Conservation (phyloP, 2,797 vertebrate genomes). For the Serranus cabrilla region DNA sequence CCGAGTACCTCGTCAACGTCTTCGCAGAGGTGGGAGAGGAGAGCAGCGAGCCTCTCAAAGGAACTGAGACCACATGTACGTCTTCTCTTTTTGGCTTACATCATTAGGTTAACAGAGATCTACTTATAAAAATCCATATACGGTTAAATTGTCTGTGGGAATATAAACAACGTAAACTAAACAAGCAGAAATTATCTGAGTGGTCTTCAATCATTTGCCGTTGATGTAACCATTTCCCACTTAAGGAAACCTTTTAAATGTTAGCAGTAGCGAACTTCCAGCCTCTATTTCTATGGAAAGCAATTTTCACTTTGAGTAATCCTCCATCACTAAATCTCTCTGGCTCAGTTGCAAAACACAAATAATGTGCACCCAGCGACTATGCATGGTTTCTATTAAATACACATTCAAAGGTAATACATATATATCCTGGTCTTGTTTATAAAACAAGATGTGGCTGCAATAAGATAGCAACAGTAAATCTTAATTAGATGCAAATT, state of each 20-base stretch:
- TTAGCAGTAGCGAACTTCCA: not conserved
- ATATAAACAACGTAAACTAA: conserved; percentile 30
- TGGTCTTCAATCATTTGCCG: conserved; percentile 1
- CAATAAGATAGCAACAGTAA: conserved; percentile 33
- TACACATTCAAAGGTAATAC: conserved; percentile 46
- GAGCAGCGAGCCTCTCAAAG: conserved; percentile 93
- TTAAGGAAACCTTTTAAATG: conserved; percentile 3
- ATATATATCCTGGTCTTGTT: conserved; percentile 25
- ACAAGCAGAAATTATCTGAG: conserved; percentile 1
- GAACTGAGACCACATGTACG: conserved; percentile 95
- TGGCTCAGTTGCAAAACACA: conserved; percentile 6
- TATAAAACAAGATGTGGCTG: conserved; percentile 38
- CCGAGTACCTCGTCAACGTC: conserved; percentile 92
- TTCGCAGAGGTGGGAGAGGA: conserved; percentile 94
- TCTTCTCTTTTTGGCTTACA: conserved; percentile 49
- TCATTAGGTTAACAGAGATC: conserved; percentile 17
- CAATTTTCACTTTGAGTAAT: conserved; percentile 24
- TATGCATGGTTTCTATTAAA: conserved; percentile 38
- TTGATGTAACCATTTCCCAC: conserved; percentile 4
- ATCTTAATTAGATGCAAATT: conserved; percentile 49
- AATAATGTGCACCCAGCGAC: not conserved
- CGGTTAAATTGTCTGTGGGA: conserved; percentile 9
- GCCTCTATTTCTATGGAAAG: conserved; percentile 9
- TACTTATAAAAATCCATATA: conserved; percentile 13
- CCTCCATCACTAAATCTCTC: conserved; percentile 3